These are phyloP conservation scores for Drosophila varians DNA, from an alignment of 1,140 invertebrate species.

Conservation along the genomic window DNA sequence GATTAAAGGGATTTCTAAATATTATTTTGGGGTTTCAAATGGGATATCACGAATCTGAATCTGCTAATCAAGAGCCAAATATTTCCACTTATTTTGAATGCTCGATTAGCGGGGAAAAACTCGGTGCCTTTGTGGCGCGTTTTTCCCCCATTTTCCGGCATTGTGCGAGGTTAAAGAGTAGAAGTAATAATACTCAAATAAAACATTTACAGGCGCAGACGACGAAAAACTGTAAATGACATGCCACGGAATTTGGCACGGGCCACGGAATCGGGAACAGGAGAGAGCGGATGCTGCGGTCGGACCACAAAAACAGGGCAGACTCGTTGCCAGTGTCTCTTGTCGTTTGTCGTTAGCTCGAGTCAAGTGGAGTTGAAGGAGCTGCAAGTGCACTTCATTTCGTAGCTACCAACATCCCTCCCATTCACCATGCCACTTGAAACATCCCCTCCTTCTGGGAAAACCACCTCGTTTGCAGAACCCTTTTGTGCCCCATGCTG, in stretches of 20 bases:
- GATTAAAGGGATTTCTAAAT: neutral
- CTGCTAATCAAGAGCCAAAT: slow-evolving; percentile 5
- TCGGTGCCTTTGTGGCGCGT: slow-evolving; percentile 3
- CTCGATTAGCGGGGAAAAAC: slow-evolving; percentile 16
- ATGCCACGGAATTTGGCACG: slow-evolving; percentile 32
- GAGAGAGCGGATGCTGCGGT: slow-evolving; percentile 31
- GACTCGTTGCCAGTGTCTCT: slow-evolving; percentile 46
- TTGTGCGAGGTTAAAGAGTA: slow-evolving; percentile 64
- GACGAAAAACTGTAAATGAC: slow-evolving; percentile 76
- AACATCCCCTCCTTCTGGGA: slow-evolving; percentile 1
- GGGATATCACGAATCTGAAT: neutral
- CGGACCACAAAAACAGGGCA: slow-evolving; percentile 54
- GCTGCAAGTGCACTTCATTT: slow-evolving; percentile 75
- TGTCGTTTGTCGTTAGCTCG: slow-evolving; percentile 52
- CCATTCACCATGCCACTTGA: neutral
- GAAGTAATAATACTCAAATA: slow-evolving; percentile 80
- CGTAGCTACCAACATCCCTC: slow-evolving; percentile 4
- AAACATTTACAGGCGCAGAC: slow-evolving; percentile 79
- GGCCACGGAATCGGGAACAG: neutral
- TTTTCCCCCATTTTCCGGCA: slow-evolving; percentile 28
- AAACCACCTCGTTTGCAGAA: neutral
- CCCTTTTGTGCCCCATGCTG: neutral
- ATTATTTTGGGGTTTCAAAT: neutral
- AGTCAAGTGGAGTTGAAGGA: slow-evolving; percentile 55
- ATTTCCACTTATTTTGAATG: slow-evolving; percentile 6